A percentile compares a stretch with the other conserved stretches of the same genome.
Conservation (phyloP, 2,797 vertebrate genomes). For the Oceanodroma leucorhoa region DNA sequence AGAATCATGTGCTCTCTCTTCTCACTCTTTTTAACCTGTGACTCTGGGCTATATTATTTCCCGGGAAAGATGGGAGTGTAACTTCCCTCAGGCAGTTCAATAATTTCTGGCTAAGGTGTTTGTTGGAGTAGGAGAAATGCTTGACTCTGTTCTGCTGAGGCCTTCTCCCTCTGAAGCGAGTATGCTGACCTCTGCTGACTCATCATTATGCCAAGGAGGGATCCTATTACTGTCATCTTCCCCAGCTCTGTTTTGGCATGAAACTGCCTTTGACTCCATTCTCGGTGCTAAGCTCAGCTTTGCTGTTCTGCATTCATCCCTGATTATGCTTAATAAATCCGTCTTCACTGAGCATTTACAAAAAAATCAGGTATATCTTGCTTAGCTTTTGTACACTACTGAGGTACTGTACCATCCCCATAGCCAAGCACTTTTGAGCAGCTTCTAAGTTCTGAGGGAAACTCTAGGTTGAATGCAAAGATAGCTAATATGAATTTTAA, state of each 20-base stretch:
- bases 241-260: background rate
- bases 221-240: background rate
- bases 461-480: background rate
- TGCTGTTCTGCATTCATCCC: background rate
- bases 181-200: background rate
- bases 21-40: background rate
- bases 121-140: background rate
- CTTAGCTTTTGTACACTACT: fast-evolving
- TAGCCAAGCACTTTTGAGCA: background rate
- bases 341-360: background rate
- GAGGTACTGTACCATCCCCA: background rate
- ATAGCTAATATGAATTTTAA: background rate
- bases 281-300: background rate
- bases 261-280: background rate
- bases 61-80: background rate
- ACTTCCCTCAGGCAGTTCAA: background rate
- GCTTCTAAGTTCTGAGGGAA: background rate
- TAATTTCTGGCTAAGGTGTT: background rate
- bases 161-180: background rate
- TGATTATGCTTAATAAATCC: background rate
- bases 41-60: background rate
- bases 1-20: background rate
- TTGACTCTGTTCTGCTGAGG: background rate
- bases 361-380: background rate
- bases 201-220: background rate